A percentile compares a stretch with the other conserved stretches of the same genome.
Conservation (phyloP, 92 coral and sea anemone genomes). For the Palythoa grandiflora region DNA sequence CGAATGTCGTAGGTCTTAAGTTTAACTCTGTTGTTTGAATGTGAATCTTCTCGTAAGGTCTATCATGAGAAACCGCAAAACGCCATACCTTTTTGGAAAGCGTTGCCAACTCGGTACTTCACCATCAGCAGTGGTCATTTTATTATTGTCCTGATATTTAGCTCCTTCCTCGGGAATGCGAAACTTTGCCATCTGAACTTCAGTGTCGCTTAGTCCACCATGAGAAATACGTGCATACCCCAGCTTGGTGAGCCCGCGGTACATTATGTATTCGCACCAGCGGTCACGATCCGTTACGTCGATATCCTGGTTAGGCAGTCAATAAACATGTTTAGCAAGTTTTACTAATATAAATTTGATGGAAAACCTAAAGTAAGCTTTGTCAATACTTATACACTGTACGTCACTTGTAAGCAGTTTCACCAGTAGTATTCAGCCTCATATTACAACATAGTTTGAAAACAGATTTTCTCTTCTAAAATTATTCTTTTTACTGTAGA, state of each 20-base stretch:
- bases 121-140: slow-evolving; percentile 67
- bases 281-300: slow-evolving; percentile 81
- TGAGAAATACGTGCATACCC: slow-evolving; percentile 98
- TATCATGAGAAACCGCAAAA: background rate
- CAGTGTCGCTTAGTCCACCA: slow-evolving; percentile 98
- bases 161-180: slow-evolving; percentile 73
- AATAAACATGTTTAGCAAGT: no score
- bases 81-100: slow-evolving; percentile 77
- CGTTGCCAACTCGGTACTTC: slow-evolving; percentile 76
- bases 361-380: no score
- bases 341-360: no score
- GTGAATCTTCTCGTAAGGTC: background rate
- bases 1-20: no score
- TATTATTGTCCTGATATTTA: slow-evolving; percentile 68
- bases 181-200: slow-evolving; percentile 92
- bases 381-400: no score
- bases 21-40: no score
- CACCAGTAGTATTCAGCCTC: no score
- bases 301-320: slow-evolving; percentile 72
- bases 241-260: slow-evolving; percentile 85
- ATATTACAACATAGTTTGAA: no score
- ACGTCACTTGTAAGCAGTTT: no score
- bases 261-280: slow-evolving; percentile 99
- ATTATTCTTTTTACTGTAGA: no score
- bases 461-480: no score